phyloP scores from a whole-genome alignment of 2,113 vertebrate genomes.

The Gymnogyps californianus region DNA sequence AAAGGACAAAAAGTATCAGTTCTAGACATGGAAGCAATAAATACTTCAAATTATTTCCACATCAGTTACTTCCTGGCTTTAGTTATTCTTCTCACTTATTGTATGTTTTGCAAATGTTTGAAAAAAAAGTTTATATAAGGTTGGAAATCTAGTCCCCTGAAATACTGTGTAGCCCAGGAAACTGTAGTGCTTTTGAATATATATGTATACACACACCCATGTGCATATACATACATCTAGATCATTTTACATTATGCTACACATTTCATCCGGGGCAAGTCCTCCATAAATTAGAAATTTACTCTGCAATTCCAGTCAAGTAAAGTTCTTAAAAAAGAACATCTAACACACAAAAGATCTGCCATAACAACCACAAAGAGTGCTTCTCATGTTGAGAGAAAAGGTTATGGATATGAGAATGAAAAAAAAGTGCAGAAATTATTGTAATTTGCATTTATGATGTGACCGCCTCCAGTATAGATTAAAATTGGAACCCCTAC shows the following conservation, averaged over 20 bases:
- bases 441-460: neutral
- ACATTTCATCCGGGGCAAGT: accelerated
- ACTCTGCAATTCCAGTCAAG: neutral
- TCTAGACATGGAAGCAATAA: neutral
- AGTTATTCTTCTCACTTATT: neutral
- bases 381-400: neutral
- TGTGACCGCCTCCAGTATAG: neutral
- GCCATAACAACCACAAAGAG: neutral
- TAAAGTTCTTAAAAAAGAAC: neutral
- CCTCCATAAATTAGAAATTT: neutral
- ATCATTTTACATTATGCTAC: neutral
- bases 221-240: accelerated
- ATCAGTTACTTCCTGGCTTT: neutral
- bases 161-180: neutral
- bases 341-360: neutral
- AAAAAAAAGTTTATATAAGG: neutral
- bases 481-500: neutral
- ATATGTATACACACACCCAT: neutral
- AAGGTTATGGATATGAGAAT: neutral
- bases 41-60: neutral
- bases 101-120: neutral
- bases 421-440: neutral
- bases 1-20: neutral
- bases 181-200: neutral
- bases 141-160: neutral